Evolutionary conservation across 2,113 vertebrate species (phyloP).

Genomic region (Phaethon lepturus): DNA sequence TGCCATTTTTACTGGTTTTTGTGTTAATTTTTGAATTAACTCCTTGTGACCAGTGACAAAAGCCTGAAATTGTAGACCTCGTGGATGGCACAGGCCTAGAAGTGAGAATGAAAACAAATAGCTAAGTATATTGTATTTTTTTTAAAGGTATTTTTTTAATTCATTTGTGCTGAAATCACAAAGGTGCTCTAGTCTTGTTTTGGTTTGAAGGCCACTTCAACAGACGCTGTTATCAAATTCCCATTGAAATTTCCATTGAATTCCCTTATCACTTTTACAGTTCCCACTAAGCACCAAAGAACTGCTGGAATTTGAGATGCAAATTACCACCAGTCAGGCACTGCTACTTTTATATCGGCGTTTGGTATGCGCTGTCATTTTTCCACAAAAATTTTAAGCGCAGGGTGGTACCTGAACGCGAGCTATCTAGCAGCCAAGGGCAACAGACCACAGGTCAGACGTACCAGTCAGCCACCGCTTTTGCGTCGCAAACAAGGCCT

Average conservation of each 20-base stretch:
- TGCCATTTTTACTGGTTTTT: neutral
- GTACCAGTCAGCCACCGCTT: neutral
- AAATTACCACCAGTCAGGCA: neutral
- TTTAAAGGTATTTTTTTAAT: neutral
- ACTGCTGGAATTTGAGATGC: neutral
- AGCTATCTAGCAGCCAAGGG: neutral
- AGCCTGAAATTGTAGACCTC: neutral
- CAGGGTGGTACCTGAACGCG: neutral
- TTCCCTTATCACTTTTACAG: neutral
- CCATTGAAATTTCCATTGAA: neutral
- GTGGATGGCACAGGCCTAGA: neutral
- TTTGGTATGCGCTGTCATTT: neutral
- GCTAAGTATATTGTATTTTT: neutral
- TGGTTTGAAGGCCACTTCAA: neutral
- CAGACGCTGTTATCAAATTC: neutral
- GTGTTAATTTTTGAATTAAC: neutral
- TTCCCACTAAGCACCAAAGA: neutral
- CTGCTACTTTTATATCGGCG: fast-evolving
- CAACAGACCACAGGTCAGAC: neutral
- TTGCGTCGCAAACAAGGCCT: neutral
- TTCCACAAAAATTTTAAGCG: neutral
- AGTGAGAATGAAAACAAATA: neutral
- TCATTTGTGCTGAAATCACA: neutral
- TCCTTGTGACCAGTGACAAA: neutral
- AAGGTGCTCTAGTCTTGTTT: neutral